phyloP scores from a whole-genome alignment of 1,140 invertebrate species.

The Zelostemma sp. region DNA sequence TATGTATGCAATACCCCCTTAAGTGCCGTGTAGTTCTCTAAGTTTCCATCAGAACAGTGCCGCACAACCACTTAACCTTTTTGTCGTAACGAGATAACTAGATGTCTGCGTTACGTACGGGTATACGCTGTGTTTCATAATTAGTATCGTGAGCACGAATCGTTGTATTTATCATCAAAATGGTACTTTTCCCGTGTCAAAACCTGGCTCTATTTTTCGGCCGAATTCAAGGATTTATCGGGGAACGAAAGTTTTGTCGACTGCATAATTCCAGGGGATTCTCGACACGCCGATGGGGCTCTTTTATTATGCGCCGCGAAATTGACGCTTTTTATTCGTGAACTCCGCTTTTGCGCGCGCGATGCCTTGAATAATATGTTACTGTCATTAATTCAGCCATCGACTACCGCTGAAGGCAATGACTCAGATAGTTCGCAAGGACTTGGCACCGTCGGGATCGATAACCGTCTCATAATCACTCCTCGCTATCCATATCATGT shows the following conservation, averaged over 20 bases:
- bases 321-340: constrained; percentile 45
- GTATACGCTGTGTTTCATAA: constrained; percentile 25
- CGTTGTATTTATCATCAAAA: constrained; percentile 13
- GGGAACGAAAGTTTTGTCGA: too few relatives aligned
- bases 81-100: constrained; percentile 46
- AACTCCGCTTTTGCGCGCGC: constrained; percentile 25
- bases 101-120: constrained; percentile 32
- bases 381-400: constrained; percentile 37
- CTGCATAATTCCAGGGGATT: constrained; percentile 38
- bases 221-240: too few relatives aligned
- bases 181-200: not conserved
- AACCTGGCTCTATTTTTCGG: too few relatives aligned
- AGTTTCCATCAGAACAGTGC: constrained; percentile 39
- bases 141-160: constrained; percentile 18
- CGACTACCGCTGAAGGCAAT: constrained; percentile 46
- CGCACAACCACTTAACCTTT: constrained; percentile 44
- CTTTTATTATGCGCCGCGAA: constrained; percentile 40
- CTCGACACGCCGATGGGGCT: constrained; percentile 12
- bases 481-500: constrained; percentile 26
- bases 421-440: constrained; percentile 44
- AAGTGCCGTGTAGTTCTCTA: constrained; percentile 38
- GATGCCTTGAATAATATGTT: constrained; percentile 46
- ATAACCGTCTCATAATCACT: constrained; percentile 42
- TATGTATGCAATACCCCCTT: constrained; percentile 46
- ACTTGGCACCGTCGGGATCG: constrained; percentile 44